Evolutionary conservation across 2,113 vertebrate genomes (phyloP).

Genomic region (Conger conger): DNA sequence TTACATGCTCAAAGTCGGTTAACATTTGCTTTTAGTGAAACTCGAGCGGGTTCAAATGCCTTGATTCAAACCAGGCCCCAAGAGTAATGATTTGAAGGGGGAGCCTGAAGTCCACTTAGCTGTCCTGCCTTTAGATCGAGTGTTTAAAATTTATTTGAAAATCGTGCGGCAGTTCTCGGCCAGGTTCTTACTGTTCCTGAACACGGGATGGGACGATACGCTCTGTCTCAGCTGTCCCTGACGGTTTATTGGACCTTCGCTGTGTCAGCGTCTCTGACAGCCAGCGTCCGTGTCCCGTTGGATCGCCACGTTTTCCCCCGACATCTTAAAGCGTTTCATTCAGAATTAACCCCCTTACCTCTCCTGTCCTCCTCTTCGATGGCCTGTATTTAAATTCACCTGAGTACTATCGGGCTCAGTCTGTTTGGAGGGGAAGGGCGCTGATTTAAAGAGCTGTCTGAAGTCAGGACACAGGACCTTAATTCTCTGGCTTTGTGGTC

Average conservation of each 20-base stretch:
- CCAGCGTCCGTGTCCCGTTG: not conserved
- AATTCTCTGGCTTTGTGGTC: slow-evolving; percentile 23
- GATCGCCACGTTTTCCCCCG: not conserved
- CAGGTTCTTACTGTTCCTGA: slow-evolving; percentile 3
- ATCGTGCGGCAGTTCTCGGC: slow-evolving; percentile 19
- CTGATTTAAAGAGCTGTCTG: slow-evolving; percentile 26
- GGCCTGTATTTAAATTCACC: slow-evolving; percentile 12
- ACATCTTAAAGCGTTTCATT: not conserved
- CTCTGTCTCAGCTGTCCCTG: not conserved
- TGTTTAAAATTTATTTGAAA: slow-evolving; percentile 18
- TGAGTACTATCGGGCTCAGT: slow-evolving; percentile 3
- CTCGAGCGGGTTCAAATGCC: not conserved
- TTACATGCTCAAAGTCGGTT: not conserved
- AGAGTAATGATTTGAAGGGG: slow-evolving; percentile 35
- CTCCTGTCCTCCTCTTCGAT: not conserved
- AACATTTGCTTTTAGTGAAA: not conserved
- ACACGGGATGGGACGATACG: slow-evolving; percentile 10
- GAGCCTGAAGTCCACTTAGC: slow-evolving; percentile 33
- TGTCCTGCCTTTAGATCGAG: slow-evolving; percentile 37
- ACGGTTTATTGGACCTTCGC: not conserved
- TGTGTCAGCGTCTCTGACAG: not conserved
- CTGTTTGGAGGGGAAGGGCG: slow-evolving; percentile 9
- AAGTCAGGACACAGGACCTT: slow-evolving; percentile 28
- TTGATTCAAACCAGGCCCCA: slow-evolving; percentile 38
- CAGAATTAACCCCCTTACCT: not conserved